phyloP scores from a whole-genome alignment of 2,888 invertebrate species.

The Xestoiulus laeticollis region DNA sequence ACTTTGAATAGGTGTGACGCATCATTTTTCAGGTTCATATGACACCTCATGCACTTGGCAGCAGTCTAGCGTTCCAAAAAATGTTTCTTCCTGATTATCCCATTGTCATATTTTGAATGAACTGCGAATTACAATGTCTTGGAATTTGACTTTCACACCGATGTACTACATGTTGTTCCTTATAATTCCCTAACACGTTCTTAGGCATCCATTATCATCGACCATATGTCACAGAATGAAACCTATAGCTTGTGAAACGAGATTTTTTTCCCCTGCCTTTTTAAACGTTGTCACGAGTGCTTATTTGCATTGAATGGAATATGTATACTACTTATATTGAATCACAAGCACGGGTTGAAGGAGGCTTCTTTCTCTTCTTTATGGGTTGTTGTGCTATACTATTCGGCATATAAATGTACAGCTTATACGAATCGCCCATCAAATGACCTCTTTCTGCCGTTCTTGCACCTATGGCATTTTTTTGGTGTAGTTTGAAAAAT shows the following conservation, averaged over 20 bases:
- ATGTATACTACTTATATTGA: background rate
- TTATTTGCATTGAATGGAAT: background rate
- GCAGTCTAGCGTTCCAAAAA: no score
- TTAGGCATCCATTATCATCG: background rate
- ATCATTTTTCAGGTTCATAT: no score
- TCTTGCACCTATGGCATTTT: background rate
- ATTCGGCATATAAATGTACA: no score
- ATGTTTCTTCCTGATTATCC: background rate
- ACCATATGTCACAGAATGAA: background rate
- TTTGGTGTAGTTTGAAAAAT: background rate
- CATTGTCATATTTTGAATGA: background rate
- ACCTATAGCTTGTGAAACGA: background rate
- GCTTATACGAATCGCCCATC: background rate
- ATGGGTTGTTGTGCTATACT: no score
- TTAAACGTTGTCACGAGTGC: background rate
- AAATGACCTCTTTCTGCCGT: background rate
- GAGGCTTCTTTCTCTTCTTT: no score
- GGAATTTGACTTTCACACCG: background rate
- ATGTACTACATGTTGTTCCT: background rate
- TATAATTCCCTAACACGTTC: background rate
- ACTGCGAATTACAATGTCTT: background rate
- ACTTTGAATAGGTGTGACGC: no score
- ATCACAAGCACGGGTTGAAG: background rate
- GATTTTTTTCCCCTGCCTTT: background rate
- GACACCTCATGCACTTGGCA: no score